phyloP scores from a whole-genome alignment of 1,140 invertebrate species.

The Drosophila carrolli region DNA sequence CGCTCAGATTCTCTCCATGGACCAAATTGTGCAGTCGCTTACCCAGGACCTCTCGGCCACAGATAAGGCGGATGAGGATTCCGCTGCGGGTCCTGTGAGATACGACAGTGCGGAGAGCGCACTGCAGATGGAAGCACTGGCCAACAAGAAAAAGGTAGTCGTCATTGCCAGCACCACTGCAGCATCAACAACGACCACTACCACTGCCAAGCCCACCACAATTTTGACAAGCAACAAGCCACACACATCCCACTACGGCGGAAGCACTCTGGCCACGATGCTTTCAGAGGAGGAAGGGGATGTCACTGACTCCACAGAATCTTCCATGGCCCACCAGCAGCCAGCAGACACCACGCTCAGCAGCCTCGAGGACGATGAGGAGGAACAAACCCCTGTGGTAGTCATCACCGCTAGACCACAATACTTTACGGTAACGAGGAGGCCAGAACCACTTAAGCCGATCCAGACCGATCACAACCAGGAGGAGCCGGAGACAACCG shows the following conservation, averaged over 20 bases:
- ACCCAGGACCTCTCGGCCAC: slow-evolving; percentile 51
- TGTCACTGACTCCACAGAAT: slow-evolving; percentile 36
- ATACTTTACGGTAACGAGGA: slow-evolving; percentile 54
- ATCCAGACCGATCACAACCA: slow-evolving; percentile 19
- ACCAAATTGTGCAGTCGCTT: slow-evolving; percentile 72
- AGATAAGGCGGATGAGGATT: slow-evolving; percentile 38
- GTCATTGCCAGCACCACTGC: slow-evolving; percentile 1
- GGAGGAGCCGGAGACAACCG: slow-evolving; percentile 65
- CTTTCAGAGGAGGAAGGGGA: slow-evolving; percentile 58
- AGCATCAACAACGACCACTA: neutral
- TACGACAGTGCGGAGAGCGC: slow-evolving; percentile 59
- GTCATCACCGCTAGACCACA: slow-evolving; percentile 72
- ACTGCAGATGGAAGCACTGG: slow-evolving; percentile 44
- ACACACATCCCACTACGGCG: slow-evolving; percentile 54
- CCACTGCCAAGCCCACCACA: slow-evolving; percentile 21
- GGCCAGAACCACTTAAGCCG: slow-evolving; percentile 10
- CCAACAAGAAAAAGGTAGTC: slow-evolving; percentile 53
- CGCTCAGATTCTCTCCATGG: slow-evolving; percentile 71
- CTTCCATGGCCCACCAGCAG: neutral
- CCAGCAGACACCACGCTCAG: slow-evolving; percentile 48
- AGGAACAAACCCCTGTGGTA: slow-evolving; percentile 58
- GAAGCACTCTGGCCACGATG: slow-evolving; percentile 72
- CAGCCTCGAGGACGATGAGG: slow-evolving; percentile 50
- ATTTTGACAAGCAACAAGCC: slow-evolving; percentile 41
- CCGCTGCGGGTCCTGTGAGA: slow-evolving; percentile 33